phyloP scores from a whole-genome alignment of 1,140 invertebrate species.

The Ceratitis capitata region DNA sequence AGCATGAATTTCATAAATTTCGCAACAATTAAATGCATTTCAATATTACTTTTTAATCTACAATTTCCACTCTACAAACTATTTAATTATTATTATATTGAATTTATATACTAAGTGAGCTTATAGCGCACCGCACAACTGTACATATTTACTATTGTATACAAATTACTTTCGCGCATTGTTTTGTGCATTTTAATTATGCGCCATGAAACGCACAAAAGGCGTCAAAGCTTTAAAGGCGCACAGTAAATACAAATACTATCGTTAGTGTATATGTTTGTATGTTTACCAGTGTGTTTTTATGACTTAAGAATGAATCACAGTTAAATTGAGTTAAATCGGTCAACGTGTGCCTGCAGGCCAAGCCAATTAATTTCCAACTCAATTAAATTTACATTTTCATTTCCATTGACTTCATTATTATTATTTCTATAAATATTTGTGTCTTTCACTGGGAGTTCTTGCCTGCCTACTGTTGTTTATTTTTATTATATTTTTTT shows the following conservation, averaged over 20 bases:
- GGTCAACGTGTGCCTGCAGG: not conserved
- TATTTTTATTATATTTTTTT: too few relatives aligned
- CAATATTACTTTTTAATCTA: not conserved
- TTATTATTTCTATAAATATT: not conserved
- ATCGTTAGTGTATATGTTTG: not conserved
- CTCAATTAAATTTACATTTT: constrained; percentile 10
- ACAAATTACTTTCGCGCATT: not conserved
- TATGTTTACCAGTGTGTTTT: not conserved
- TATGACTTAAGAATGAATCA: constrained; percentile 12
- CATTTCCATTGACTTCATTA: not conserved
- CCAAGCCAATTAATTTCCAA: constrained; percentile 1
- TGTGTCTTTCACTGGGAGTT: too few relatives aligned
- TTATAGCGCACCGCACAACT: not conserved
- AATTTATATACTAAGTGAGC: not conserved
- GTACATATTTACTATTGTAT: not conserved
- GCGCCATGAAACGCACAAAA: not conserved
- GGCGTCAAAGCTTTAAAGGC: not conserved
- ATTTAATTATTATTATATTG: not conserved
- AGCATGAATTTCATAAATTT: not conserved
- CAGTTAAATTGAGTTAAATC: constrained; percentile 10
- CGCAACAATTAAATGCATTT: not conserved
- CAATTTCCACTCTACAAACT: not conserved
- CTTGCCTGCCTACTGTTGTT: too few relatives aligned
- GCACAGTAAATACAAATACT: too few relatives aligned
- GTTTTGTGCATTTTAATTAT: not conserved